Base-by-base conservation (phyloP, 2,113 vertebrate species). In the Carassius carassius region DNA sequence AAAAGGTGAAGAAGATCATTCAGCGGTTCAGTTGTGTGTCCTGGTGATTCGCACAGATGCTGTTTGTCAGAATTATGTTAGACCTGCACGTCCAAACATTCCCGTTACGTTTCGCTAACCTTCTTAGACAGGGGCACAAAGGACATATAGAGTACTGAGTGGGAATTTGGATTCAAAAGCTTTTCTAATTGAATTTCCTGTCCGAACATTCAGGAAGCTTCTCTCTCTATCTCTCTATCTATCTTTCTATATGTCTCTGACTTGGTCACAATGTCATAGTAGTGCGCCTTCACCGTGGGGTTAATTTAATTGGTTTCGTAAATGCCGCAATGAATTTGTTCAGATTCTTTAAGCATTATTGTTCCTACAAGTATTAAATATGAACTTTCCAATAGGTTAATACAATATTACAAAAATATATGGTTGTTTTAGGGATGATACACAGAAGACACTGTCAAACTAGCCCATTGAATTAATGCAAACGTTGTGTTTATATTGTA, bases 1-100 rank as follows among this genome's bases (percentile, higher is more conserved):
- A 1, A 85, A 29, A 89, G 90, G 91, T 91, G 91, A 89, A 85
- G 91, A 92, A 89, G 93, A 92, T 88, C 91, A 90, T 90, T 89
- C 89, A 76, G 84, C 81, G 35, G 87, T 86, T 85, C 83, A 89
- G 89, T 89, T 86, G 84, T 88, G 88, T 88, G 83, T 93, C 35
- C 84, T 85, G 87, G 83, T 92, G 90, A 90, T 90, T 90, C 88
- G 80, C 90, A 90, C 88, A 1, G 3, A 83, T 58, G 56, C 74
- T 78, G 89, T 90, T 92, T 86, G 87, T 89, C 87, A 85, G 82
- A 89, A 91, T 89, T 84, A 87, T 87, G 91, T 91, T 85, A 89
- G 19, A 72, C 54, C 44, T 51, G 1, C 54, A 0, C 0, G 87
- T 87, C 88, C 79, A 87, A 90, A 89, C 90, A 51, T 81, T 69